Evolutionary conservation across 2,113 vertebrate genomes (phyloP).

Genomic region (Ondatra zibethicus): DNA sequence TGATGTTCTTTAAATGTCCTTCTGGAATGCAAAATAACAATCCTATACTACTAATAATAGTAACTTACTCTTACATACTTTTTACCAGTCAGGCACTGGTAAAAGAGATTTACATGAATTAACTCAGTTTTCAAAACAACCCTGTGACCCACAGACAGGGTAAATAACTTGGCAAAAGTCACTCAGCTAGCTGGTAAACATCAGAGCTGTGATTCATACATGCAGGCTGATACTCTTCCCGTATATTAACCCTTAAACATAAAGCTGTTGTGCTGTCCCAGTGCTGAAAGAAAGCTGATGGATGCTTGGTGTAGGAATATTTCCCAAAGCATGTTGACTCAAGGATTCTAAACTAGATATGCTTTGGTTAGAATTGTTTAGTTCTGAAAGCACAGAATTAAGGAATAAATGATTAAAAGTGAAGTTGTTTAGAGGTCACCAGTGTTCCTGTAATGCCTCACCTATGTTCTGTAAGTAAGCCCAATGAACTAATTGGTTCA

Average conservation of each 20-base stretch:
- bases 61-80: slow-evolving; percentile 8
- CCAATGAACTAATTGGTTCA: not conserved
- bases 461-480: not conserved
- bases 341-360: not conserved
- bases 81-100: not conserved
- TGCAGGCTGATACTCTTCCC: not conserved
- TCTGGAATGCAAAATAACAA: slow-evolving; percentile 47
- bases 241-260: slow-evolving; percentile 8
- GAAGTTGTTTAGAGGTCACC: not conserved
- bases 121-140: slow-evolving; percentile 57
- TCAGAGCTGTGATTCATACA: slow-evolving; percentile 44
- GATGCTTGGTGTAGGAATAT: slow-evolving; percentile 6
- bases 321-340: not conserved
- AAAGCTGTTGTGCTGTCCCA: not conserved
- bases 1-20: slow-evolving; percentile 55
- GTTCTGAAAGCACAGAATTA: slow-evolving; percentile 58
- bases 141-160: slow-evolving; percentile 33
- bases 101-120: slow-evolving; percentile 48
- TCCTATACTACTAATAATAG: not conserved
- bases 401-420: slow-evolving; percentile 22
- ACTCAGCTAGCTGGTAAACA: slow-evolving; percentile 33
- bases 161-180: slow-evolving; percentile 33
- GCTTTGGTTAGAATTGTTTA: slow-evolving; percentile 34
- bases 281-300: slow-evolving; percentile 15
- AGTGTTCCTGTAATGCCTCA: not conserved